A percentile compares a stretch with the other conserved stretches of the same genome.
These are phyloP conservation scores for Caenorhabditis inopinata DNA, from an alignment of 1,140 invertebrate species.

Conservation along the genomic window DNA sequence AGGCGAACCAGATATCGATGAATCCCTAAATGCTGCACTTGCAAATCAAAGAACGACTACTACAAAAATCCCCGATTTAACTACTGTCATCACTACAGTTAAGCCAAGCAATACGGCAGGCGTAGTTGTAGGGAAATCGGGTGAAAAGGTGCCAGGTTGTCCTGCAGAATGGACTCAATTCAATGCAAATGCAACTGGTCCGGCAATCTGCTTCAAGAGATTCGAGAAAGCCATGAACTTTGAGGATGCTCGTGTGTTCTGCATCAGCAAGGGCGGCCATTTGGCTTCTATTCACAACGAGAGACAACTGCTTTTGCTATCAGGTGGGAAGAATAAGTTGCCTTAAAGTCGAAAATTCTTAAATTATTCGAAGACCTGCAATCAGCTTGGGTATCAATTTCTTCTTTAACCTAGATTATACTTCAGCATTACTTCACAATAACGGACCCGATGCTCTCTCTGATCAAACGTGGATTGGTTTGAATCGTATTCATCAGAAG, in stretches of 20 bases:
- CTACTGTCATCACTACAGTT: not conserved
- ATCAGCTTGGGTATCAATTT: no score
- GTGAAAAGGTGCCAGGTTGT: not conserved
- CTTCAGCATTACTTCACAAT: slow-evolving; percentile 17
- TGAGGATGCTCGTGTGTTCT: slow-evolving; percentile 19
- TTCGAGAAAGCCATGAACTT: slow-evolving; percentile 14
- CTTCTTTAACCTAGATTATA: no score
- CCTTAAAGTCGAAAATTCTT: no score
- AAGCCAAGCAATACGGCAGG: not conserved
- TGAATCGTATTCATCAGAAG: slow-evolving; percentile 30
- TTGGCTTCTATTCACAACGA: slow-evolving; percentile 25
- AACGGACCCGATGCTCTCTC: slow-evolving; percentile 12
- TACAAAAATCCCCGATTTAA: not conserved
- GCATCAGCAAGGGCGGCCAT: slow-evolving; percentile 9
- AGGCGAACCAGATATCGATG: slow-evolving; percentile 6
- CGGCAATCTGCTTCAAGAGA: not conserved
- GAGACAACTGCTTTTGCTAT: slow-evolving; percentile 4
- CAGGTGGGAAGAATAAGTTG: no score
- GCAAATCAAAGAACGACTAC: not conserved
- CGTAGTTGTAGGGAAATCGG: not conserved
- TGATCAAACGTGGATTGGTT: slow-evolving; percentile 21
- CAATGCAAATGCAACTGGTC: not conserved
- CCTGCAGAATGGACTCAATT: slow-evolving; percentile 16
- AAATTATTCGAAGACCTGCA: no score
- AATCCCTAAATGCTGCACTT: slow-evolving; percentile 8